These are phyloP conservation scores for Eriocheir sinensis DNA, from an alignment of 1,140 invertebrate species.

Conservation along the genomic window DNA sequence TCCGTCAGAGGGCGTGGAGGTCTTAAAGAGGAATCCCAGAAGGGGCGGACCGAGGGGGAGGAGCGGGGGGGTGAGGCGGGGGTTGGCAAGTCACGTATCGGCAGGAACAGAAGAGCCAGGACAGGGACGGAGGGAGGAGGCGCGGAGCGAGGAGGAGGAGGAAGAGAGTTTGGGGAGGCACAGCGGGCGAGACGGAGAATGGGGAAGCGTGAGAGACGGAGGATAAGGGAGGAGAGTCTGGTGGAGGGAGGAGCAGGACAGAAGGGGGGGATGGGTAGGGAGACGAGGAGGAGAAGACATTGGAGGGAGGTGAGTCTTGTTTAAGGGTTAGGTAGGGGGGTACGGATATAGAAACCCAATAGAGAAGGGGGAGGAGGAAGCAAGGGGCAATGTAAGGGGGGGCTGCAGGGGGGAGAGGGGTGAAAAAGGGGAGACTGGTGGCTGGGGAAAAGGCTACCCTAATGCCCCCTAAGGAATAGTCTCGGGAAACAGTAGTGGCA, in stretches of 20 bases:
- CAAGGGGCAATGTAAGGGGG: background rate
- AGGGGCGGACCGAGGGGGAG: slow-evolving; percentile 6
- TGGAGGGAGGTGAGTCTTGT: slow-evolving; percentile 7
- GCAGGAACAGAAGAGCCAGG: background rate
- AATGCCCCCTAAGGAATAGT: slow-evolving; percentile 52
- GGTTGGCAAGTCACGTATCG: slow-evolving; percentile 60
- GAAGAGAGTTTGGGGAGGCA: background rate
- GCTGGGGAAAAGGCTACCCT: slow-evolving; percentile 44
- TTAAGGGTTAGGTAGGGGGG: background rate
- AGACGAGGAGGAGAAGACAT: slow-evolving; percentile 36
- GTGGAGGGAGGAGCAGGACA: slow-evolving; percentile 13
- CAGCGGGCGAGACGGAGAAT: background rate
- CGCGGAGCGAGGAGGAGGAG: background rate
- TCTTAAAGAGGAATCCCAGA: slow-evolving; percentile 40
- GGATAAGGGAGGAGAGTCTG: background rate
- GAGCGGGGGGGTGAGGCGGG: background rate
- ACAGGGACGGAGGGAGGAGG: background rate
- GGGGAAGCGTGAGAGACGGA: slow-evolving; percentile 1
- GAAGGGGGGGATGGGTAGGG: background rate
- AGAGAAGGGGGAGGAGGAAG: background rate
- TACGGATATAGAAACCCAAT: background rate
- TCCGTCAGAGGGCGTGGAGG: slow-evolving; percentile 64
- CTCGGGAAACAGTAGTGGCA: slow-evolving; percentile 60
- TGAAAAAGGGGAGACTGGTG: background rate
- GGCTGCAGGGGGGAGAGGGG: background rate